Percentiles rank a stretch among this genome's conserved stretches.
phyloP scores from a whole-genome alignment of 23 tunicate species.

The Diplosoma virens region DNA sequence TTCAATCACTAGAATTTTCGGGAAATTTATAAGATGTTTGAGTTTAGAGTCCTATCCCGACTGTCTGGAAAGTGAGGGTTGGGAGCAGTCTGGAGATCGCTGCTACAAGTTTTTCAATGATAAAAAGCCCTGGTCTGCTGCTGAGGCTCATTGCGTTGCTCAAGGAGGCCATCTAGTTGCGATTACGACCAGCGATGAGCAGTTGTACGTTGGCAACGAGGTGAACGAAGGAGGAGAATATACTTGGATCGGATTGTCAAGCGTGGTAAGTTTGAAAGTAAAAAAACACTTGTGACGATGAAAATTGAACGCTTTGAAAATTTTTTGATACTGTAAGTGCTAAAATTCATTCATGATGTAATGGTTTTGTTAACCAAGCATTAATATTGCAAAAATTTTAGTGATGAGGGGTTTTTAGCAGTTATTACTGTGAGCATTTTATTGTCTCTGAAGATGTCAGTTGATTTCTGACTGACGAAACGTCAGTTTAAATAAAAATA shows the following conservation, averaged over 20 bases:
- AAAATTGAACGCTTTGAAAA: no score
- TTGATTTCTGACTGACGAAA: no score
- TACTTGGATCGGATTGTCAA: conserved; percentile 80
- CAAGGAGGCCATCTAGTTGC: conserved; percentile 56
- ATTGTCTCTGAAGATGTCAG: no score
- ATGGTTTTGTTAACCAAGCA: no score
- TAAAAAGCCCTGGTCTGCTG: conserved; percentile 54
- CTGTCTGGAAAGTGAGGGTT: conserved; percentile 58
- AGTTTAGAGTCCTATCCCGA: conserved; percentile 38
- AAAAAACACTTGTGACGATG: no score
- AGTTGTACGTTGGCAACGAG: conserved; percentile 41
- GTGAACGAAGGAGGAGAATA: conserved; percentile 39
- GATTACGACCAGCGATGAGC: conserved; percentile 44
- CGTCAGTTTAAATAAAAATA: no score
- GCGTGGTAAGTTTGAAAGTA: conserved; percentile 87
- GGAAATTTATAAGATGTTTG: no score
- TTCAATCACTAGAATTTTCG: no score
- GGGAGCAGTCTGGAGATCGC: conserved; percentile 66
- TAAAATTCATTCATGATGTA: no score
- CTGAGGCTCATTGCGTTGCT: conserved; percentile 44
- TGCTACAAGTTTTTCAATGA: conserved; percentile 57
- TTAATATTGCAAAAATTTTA: no score
- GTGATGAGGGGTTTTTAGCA: no score
- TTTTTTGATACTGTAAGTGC: not conserved
- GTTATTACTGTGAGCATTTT: no score